A percentile compares a stretch with the other conserved stretches of the same genome.
Conservation (phyloP, 2,888 invertebrate species). For the Ceratothoa steindachneri region DNA sequence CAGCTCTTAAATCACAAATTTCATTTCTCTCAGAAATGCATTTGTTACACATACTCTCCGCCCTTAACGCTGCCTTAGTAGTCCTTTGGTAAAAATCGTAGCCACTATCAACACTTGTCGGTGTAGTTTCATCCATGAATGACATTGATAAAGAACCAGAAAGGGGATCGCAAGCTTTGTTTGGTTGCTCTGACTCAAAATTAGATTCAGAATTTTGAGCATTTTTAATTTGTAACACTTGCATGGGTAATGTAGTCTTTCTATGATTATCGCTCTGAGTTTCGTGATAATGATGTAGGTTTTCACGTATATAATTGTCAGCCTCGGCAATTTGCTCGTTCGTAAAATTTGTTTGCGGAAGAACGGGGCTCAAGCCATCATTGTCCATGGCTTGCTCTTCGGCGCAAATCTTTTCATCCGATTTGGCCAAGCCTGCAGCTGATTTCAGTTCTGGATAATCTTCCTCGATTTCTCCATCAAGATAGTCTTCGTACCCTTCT, state of each 20-base stretch:
- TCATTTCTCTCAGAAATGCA: neutral
- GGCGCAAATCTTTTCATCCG: neutral
- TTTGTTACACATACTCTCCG: conserved; percentile 10
- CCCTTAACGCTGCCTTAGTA: conserved; percentile 11
- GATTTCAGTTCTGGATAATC: conserved; percentile 45
- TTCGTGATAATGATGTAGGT: too few relatives aligned
- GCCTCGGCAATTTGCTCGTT: neutral
- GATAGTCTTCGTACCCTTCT: conserved; percentile 44
- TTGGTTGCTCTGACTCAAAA: neutral
- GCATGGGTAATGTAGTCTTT: neutral
- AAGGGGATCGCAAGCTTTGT: conserved; percentile 13
- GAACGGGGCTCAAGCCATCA: neutral
- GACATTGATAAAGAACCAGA: conserved; percentile 36
- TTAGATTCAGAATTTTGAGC: neutral
- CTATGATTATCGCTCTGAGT: neutral
- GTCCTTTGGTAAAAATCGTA: conserved; percentile 23
- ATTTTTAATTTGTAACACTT: neutral
- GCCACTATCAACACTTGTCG: conserved; percentile 29
- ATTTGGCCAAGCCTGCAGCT: neutral
- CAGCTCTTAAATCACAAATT: neutral
- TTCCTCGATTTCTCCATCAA: conserved; percentile 37
- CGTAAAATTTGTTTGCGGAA: neutral
- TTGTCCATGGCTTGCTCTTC: neutral
- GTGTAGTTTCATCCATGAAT: conserved; percentile 38
- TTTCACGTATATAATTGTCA: neutral